Base-by-base conservation (phyloP, 2,113 vertebrate genomes). In the Sakesphorus luctuosus region DNA sequence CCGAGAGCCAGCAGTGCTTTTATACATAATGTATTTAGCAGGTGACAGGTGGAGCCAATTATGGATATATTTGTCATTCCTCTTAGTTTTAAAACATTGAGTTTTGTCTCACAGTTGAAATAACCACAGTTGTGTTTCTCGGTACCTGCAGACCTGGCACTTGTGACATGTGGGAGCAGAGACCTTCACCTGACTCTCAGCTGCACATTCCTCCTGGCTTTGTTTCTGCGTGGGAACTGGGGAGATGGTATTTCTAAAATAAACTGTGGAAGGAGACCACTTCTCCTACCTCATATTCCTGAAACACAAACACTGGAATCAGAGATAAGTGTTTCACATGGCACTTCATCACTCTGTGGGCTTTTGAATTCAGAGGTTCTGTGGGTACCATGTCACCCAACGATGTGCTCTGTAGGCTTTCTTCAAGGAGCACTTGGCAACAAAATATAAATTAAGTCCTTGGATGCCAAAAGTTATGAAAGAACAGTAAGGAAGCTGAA, bases 101-200 rank as follows among this genome's bases (percentile, higher is more conserved):
- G 3, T 21, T 66, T 59, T 81, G 15, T 20, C 73, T 81, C 13
- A 1, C 35, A 17, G 7, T 28, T 40, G 49, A 72, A 47, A 35
- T 21, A 29, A 29, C 6, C 14, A 43, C 19, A 44, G 18, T 4
- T 40, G 2, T 3, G 6, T 73, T 31, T 47, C 47, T 52, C 4
- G 4, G 24, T 13, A 53, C 17, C n/a, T 35, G 40, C 77, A 50
- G 43, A 13, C 8, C 59, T 13, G 2, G 35, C 4, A 3, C 19
- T 10, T 23, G 78, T 0, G 1, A 21, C 15, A 10, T 0, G 1
- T 25, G n/a, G 46, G 5, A 72, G 18, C 65, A 77, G 53, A 76
- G 6, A 79, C 24, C 53, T 23, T 38, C 50, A 31, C 13, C 38
- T 63, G 26, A 5, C 3, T 8, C 5, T 14, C 49, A 10, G 5